A percentile compares a stretch with the other conserved stretches of the same genome.
Evolutionary conservation across 2,888 invertebrate species (phyloP).

Genomic region (Acanthoscelides obtectus): DNA sequence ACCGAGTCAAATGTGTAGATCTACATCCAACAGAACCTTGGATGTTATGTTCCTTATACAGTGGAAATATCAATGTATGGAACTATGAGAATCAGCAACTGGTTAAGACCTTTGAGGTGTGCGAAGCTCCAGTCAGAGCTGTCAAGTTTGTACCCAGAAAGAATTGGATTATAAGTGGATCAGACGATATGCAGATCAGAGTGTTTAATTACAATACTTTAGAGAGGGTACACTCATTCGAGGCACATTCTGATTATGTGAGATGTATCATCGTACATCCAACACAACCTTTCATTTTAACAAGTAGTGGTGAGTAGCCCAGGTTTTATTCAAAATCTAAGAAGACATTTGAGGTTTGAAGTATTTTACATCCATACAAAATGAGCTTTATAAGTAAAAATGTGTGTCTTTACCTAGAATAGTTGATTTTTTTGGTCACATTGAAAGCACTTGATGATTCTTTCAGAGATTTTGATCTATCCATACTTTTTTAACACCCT

Average conservation of each 20-base stretch:
- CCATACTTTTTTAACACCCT: no score
- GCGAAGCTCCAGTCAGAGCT: slow-evolving; percentile 93
- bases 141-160: slow-evolving; percentile 96
- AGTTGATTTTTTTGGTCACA: no score
- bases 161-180: slow-evolving; percentile 98
- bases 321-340: no score
- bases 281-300: slow-evolving; percentile 93
- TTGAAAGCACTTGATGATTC: no score
- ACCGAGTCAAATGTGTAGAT: slow-evolving; percentile 97
- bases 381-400: no score
- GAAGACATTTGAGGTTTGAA: no score
- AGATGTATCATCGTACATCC: slow-evolving; percentile 96
- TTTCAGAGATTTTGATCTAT: no score
- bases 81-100: slow-evolving; percentile 93
- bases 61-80: slow-evolving; percentile 99
- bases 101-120: slow-evolving; percentile 87
- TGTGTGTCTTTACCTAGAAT: no score
- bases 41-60: slow-evolving; percentile 97
- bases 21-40: slow-evolving; percentile 97
- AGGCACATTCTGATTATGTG: slow-evolving; percentile 98
- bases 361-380: no score
- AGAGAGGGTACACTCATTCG: slow-evolving; percentile 91
- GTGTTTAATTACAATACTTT: slow-evolving; percentile 98
- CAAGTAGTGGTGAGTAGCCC: slow-evolving; percentile 89
- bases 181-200: slow-evolving; percentile 92